Evolutionary conservation across 2,888 invertebrate species (phyloP).

Genomic region (Anthrax anthrax): DNA sequence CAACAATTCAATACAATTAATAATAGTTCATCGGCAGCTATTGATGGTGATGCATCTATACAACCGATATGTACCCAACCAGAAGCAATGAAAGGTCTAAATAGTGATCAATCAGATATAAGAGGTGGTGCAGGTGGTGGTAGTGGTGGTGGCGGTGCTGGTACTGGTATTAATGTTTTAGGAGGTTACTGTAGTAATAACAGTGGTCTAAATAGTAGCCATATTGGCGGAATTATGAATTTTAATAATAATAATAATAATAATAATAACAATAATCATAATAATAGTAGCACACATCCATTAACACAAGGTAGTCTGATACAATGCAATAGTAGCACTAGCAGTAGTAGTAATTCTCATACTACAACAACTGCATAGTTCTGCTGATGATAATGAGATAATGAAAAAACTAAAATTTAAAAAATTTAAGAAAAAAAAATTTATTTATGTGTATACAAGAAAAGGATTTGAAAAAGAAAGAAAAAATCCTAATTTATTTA

Average conservation of each 20-base stretch:
- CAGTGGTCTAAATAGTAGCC: constrained; percentile 6
- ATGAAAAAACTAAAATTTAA: not conserved
- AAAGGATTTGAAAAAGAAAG: not conserved
- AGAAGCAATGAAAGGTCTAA: constrained; percentile 21
- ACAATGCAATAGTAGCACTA: constrained; percentile 30
- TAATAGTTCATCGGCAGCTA: not conserved
- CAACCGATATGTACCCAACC: constrained; percentile 34
- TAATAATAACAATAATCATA: constrained; percentile 12
- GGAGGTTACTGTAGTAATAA: constrained; percentile 21
- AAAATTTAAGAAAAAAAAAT: not conserved
- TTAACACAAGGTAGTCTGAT: constrained; percentile 17
- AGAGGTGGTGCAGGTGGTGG: constrained; percentile 15
- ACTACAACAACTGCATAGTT: constrained; percentile 30
- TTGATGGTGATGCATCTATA: constrained; percentile 18
- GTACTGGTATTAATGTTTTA: constrained; percentile 8
- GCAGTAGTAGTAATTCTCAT: constrained; percentile 18
- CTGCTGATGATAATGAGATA: not conserved
- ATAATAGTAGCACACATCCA: constrained; percentile 13
- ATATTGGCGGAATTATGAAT: constrained; percentile 9
- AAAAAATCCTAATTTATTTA: not conserved
- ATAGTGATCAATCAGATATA: constrained; percentile 15
- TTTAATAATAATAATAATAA: constrained; percentile 8
- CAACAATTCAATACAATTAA: not conserved
- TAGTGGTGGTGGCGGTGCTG: constrained; percentile 12
- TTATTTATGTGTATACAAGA: constrained; percentile 1